A percentile compares a stretch with the other conserved stretches of the same genome.
Evolutionary conservation across 2,888 invertebrate species (phyloP).

Genomic region (Cheilosia pagana): DNA sequence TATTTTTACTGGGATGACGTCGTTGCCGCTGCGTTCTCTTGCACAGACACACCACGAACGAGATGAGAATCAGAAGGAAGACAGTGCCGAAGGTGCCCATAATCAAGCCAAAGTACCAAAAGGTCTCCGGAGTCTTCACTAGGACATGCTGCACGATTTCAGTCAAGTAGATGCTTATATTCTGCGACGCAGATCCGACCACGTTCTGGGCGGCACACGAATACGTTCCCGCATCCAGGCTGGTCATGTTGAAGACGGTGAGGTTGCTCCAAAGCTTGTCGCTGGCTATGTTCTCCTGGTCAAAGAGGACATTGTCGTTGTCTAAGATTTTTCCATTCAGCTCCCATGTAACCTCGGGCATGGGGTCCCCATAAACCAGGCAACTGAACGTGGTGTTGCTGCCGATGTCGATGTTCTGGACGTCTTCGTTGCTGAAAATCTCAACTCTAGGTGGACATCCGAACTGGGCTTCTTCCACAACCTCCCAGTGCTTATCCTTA

Average conservation of each 20-base stretch:
- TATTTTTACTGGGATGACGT: conserved; percentile 86
- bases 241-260: conserved; percentile 92
- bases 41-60: conserved; percentile 86
- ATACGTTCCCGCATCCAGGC: conserved; percentile 93
- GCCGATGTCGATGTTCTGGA: conserved; percentile 89
- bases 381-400: conserved; percentile 93
- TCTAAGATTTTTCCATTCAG: conserved; percentile 89
- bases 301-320: conserved; percentile 84
- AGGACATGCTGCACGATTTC: conserved; percentile 86
- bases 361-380: conserved; percentile 91
- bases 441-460: conserved; percentile 92
- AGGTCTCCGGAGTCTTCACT: conserved; percentile 88
- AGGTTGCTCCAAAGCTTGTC: conserved; percentile 89
- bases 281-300: conserved; percentile 81
- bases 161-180: conserved; percentile 87
- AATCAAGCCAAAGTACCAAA: conserved; percentile 89
- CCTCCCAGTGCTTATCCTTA: conserved; percentile 90
- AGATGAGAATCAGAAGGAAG: conserved; percentile 85
- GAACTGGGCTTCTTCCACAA: conserved; percentile 89
- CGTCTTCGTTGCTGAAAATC: conserved; percentile 85
- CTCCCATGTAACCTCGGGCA: conserved; percentile 92
- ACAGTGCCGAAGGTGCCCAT: conserved; percentile 89
- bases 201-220: conserved; percentile 86
- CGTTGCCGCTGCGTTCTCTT: conserved; percentile 84
- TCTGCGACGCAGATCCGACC: conserved; percentile 84